A percentile compares a stretch with the other conserved stretches of the same genome.
These are phyloP conservation scores for Andrena camellia DNA, from an alignment of 2,888 invertebrate genomes.

Conservation along the genomic window DNA sequence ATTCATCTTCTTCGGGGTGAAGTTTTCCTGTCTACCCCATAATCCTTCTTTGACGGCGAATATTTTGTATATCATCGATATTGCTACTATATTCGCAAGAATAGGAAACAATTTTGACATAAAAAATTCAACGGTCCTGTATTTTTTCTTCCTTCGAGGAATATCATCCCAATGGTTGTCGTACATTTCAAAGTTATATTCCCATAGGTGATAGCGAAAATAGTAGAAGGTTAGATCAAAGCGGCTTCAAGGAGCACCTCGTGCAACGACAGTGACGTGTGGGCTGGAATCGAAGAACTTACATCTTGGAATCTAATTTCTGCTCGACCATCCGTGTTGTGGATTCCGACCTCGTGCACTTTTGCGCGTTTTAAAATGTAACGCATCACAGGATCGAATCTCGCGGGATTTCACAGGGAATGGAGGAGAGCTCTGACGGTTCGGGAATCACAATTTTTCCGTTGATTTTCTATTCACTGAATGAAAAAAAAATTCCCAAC, in stretches of 20 bases:
- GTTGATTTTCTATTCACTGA: not conserved
- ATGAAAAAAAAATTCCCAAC: not conserved
- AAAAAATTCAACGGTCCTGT: too few relatives aligned
- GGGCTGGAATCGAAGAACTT: not conserved
- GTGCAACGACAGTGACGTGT: not conserved
- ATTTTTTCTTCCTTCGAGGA: not conserved
- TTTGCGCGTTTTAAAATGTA: conserved; percentile 8
- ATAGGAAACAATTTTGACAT: too few relatives aligned
- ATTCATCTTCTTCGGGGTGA: not conserved
- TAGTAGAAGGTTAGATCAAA: not conserved
- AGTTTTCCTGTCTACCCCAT: not conserved
- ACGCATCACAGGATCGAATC: conserved; percentile 11
- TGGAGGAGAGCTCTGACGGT: not conserved
- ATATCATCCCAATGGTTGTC: not conserved
- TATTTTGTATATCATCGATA: too few relatives aligned
- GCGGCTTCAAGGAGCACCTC: not conserved
- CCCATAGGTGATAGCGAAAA: not conserved
- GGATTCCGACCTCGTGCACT: conserved; percentile 1
- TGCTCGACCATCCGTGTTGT: not conserved
- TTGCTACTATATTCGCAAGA: too few relatives aligned
- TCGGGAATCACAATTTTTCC: not conserved
- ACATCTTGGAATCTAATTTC: not conserved
- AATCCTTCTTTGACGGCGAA: not conserved
- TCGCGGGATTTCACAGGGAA: not conserved
- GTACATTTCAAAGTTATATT: not conserved